phyloP scores from a whole-genome alignment of 2,888 invertebrate genomes.

The Nysson spinosus region DNA sequence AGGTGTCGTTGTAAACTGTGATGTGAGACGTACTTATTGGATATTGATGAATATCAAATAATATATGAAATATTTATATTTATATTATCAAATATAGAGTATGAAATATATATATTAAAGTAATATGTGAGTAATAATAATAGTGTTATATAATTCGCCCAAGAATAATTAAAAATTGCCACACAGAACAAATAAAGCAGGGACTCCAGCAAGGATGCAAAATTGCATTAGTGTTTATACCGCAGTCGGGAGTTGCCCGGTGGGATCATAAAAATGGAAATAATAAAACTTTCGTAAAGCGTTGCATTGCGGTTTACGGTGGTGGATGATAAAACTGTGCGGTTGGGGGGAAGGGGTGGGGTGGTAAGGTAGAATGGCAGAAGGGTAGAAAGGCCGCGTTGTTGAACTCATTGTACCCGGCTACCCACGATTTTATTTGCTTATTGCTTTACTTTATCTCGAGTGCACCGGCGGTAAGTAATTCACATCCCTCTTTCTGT shows the following conservation, averaged over 20 bases:
- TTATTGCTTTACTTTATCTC: constrained; percentile 65
- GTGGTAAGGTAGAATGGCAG: neutral
- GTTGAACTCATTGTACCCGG: constrained; percentile 55
- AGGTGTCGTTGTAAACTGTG: no score
- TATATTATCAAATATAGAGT: no score
- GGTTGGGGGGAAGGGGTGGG: neutral
- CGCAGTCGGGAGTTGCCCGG: constrained; percentile 24
- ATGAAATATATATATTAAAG: no score
- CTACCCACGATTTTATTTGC: constrained; percentile 64
- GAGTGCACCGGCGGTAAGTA: constrained; percentile 27
- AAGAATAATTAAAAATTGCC: no score
- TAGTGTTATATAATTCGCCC: no score
- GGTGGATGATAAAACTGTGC: constrained; percentile 44
- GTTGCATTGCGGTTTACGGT: constrained; percentile 66
- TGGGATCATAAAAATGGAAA: constrained; percentile 68
- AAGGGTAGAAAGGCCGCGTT: constrained; percentile 17
- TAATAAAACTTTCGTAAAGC: constrained; percentile 74
- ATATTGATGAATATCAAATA: no score
- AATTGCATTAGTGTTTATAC: neutral
- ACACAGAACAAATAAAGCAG: no score
- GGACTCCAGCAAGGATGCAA: no score
- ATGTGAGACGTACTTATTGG: no score
- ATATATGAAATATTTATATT: no score
- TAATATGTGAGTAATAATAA: no score
- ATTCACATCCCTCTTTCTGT: no score